Percentiles rank a stretch among this genome's conserved stretches.
Evolutionary conservation across 2,113 vertebrate species (phyloP).

Genomic region (Sapajus apella): DNA sequence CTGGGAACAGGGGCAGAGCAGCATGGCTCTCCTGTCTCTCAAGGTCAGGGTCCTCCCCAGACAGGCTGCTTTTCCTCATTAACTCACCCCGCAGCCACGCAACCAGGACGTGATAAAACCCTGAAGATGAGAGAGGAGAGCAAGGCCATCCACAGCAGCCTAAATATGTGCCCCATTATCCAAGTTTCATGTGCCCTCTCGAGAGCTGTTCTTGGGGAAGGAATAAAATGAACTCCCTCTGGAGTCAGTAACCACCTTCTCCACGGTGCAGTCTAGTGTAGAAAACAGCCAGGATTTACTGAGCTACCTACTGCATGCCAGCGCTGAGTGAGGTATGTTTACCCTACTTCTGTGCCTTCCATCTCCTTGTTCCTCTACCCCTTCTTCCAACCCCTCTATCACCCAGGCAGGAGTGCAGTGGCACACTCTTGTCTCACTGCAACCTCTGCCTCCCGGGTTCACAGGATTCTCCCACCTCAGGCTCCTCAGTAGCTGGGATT

Average conservation of each 20-base stretch:
- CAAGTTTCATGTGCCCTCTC: background rate
- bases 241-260: background rate
- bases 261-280: background rate
- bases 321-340: accelerated
- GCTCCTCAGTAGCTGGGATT: too few species aligned
- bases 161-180: background rate
- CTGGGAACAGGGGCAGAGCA: background rate
- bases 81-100: background rate
- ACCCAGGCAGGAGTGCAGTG: too few species aligned
- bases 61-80: background rate
- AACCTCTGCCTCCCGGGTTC: too few species aligned
- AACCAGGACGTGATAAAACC: background rate
- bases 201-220: background rate
- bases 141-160: background rate
- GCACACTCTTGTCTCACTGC: too few species aligned
- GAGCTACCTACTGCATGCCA: background rate
- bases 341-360: background rate
- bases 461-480: too few species aligned
- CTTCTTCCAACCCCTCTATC: background rate
- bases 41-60: background rate
- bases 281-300: background rate
- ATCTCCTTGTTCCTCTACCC: background rate
- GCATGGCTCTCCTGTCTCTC: background rate
- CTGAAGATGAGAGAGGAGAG: background rate
- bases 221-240: background rate